Conservation (phyloP, 1,140 invertebrate genomes). For the Papilio dardanus region DNA sequence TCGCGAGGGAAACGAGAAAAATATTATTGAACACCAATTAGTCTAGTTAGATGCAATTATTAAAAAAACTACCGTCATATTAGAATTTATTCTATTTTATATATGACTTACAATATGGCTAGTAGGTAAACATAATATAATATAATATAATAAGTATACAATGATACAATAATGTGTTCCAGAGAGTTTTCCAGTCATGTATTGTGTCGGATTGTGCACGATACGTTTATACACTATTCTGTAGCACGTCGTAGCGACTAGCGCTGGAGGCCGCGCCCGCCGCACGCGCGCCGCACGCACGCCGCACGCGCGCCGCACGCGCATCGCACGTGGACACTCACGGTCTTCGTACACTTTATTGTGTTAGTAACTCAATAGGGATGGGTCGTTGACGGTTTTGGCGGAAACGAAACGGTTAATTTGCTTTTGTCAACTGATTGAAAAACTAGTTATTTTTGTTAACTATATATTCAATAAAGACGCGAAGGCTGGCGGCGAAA, state of each 20-base stretch:
- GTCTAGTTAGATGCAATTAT: conserved; percentile 62
- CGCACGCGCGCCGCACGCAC: conserved; percentile 88
- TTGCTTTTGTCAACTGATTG: too few species aligned
- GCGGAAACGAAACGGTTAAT: too few species aligned
- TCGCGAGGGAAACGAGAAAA: too few species aligned
- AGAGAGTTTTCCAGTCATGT: conserved; percentile 71
- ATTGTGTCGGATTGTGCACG: conserved; percentile 54
- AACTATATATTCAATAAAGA: too few species aligned
- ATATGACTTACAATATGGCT: conserved; percentile 56
- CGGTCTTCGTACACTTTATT: conserved; percentile 78
- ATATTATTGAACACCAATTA: conserved; percentile 76
- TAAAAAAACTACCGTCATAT: conserved; percentile 48
- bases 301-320: conserved; percentile 89
- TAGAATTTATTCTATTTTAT: conserved; percentile 60
- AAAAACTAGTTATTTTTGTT: too few species aligned
- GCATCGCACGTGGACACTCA: conserved; percentile 90
- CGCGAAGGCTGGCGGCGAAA: too few species aligned
- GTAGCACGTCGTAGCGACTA: too few species aligned
- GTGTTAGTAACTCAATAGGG: too few species aligned
- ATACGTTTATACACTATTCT: too few species aligned
- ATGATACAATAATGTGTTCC: conserved; percentile 74
- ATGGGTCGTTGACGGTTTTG: too few species aligned
- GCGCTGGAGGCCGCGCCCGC: conserved; percentile 93
- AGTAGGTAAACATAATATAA: too few species aligned
- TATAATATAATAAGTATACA: conserved; percentile 58